Evolutionary conservation across 1,140 invertebrate species (phyloP).

Genomic region (Bombus sylvicola): DNA sequence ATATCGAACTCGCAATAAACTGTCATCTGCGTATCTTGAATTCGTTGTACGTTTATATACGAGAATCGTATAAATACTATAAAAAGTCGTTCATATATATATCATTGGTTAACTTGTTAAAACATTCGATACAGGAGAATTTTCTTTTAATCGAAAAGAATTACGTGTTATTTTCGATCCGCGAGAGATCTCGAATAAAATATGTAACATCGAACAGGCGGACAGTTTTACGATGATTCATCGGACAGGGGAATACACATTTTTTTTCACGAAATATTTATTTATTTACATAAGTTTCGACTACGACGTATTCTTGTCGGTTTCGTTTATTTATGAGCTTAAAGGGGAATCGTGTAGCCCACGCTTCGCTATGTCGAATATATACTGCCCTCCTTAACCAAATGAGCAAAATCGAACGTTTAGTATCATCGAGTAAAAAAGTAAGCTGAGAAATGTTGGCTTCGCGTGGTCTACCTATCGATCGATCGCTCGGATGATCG

Average conservation of each 20-base stretch:
- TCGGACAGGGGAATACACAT: constrained; percentile 18
- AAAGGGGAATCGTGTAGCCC: constrained; percentile 52
- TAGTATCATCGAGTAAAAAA: constrained; percentile 8
- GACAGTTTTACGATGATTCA: constrained; percentile 60
- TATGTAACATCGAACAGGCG: constrained; percentile 33
- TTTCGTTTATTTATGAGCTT: constrained; percentile 68
- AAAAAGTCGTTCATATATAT: neutral
- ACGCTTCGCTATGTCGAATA: constrained; percentile 60
- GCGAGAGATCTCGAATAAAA: constrained; percentile 22
- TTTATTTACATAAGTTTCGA: constrained; percentile 48
- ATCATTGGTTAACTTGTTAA: too few species aligned
- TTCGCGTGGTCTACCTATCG: neutral
- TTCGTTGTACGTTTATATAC: neutral
- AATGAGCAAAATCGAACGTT: constrained; percentile 43
- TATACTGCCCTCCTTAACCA: constrained; percentile 45
- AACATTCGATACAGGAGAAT: neutral
- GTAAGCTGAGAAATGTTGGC: neutral
- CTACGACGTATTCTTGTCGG: constrained; percentile 59
- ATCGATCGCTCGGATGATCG: neutral
- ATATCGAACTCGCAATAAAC: constrained; percentile 37
- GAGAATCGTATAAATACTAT: neutral
- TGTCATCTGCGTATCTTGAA: too few species aligned
- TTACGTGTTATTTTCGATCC: constrained; percentile 23
- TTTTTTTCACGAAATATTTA: constrained; percentile 33
- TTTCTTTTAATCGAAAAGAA: constrained; percentile 18